Base-by-base conservation (phyloP, 2,797 vertebrate genomes). In the Gastrophryne carolinensis region DNA sequence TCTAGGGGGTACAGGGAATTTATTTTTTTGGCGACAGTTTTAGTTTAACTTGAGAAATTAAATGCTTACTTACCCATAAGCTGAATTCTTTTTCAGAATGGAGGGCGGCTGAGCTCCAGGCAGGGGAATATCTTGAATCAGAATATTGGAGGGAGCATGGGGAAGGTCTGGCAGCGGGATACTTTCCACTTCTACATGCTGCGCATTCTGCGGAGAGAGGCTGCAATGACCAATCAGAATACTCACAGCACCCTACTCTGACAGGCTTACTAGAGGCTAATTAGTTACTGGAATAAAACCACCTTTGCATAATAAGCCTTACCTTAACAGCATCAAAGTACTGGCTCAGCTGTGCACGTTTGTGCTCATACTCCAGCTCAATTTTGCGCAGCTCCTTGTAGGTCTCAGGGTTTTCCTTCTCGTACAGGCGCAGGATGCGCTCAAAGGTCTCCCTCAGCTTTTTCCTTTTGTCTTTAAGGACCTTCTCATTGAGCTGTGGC, bases 151-250 rank as follows among this genome's bases (percentile, higher is more conserved):
- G 3, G 97, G 98, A 11, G 98, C 98, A 1, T 99, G 97, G 0
- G 98, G 98, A 96, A 99, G 96, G 71, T 99, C 97, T 57, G 98
- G 98, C 68, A 99, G 86, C n/a, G 98, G 97, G 79, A 99, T 99
- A 65, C 96, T 99, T 86, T 98, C 98, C 50, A 99, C 97, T 82
- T 99, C 97, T 80, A 98, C 96, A 0, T 95, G 95, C 78, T 99
- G 96, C 10, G 98, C 97, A 72, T 99, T 99, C 98, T 98, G 78
- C 13, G 71, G 1, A 1, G 13, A 41, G 4, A 44, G 4, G 80
- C 8, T 35, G 23, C n/a, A n/a, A n/a, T n/a, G n/a, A n/a, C n/a
- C n/a, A n/a, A n/a, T n/a, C n/a, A n/a, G n/a, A n/a, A n/a, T n/a
- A n/a, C n/a, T n/a, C n/a, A n/a, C n/a, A n/a, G n/a, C n/a, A n/a